Conservation (phyloP, 92 coral and sea anemone genomes). For the Galaxea fascicularis region DNA sequence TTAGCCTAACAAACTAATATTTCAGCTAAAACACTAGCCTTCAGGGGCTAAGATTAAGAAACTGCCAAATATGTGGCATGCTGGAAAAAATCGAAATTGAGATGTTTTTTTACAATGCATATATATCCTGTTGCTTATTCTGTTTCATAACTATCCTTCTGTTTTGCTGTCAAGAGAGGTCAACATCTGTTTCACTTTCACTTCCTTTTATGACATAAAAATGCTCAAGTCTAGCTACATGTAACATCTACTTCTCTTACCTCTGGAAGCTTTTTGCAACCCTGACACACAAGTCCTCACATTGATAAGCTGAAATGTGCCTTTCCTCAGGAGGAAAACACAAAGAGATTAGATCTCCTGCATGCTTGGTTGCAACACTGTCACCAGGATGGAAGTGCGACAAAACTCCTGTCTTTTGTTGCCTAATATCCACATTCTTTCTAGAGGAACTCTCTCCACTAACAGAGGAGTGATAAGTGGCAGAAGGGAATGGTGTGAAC, state of each 20-base stretch:
- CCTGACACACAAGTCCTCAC: conserved; percentile 8
- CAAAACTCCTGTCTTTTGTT: background rate
- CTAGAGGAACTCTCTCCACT: background rate
- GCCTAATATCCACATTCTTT: background rate
- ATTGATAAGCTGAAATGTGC: background rate
- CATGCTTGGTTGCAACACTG: conserved; percentile 13
- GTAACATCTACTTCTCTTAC: background rate
- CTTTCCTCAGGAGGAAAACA: conserved; percentile 24
- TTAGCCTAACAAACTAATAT: too few relatives aligned
- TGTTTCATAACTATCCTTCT: too few relatives aligned
- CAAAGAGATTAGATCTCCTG: background rate
- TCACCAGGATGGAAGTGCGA: conserved; percentile 13
- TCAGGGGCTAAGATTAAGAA: too few relatives aligned
- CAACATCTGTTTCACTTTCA: too few relatives aligned
- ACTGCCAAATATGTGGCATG: too few relatives aligned
- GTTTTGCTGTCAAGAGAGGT: too few relatives aligned
- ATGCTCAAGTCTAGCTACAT: background rate
- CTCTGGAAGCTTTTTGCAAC: conserved; percentile 14
- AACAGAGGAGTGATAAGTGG: background rate
- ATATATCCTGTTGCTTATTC: too few relatives aligned
- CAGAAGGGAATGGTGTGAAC: background rate
- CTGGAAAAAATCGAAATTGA: too few relatives aligned
- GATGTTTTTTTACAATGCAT: too few relatives aligned
- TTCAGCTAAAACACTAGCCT: too few relatives aligned
- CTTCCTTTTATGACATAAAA: background rate